Evolutionary conservation across 2,113 vertebrate genomes (phyloP).

Genomic region (Cephalopterus ornatus): DNA sequence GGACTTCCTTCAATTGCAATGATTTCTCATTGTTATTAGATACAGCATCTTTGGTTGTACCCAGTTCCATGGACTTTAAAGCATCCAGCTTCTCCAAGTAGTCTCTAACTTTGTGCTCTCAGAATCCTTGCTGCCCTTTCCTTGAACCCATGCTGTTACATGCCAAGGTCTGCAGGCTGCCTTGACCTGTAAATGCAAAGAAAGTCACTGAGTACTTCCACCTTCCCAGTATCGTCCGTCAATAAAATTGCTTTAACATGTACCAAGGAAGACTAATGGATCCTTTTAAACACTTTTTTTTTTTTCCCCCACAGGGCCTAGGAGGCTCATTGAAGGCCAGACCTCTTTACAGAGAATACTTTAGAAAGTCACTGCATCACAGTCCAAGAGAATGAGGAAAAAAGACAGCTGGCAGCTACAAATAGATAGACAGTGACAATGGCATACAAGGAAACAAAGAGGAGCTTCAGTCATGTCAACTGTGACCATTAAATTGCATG

Average conservation of each 20-base stretch:
- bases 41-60: neutral
- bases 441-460: neutral
- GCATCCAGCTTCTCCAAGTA: neutral
- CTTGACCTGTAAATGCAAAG: neutral
- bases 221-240: neutral
- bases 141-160: neutral
- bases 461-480: neutral
- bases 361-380: neutral
- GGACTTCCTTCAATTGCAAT: neutral
- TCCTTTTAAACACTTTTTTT: neutral
- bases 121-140: neutral
- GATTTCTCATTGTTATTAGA: neutral
- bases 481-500: neutral
- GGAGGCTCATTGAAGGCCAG: neutral
- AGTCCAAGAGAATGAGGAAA: neutral
- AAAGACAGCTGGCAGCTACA: neutral
- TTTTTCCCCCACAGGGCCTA: neutral
- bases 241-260: neutral
- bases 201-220: neutral
- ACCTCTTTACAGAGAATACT: neutral
- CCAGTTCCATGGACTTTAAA: neutral
- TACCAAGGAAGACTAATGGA: neutral
- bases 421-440: neutral
- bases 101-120: neutral
- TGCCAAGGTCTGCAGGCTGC: neutral